Evolutionary conservation across 2,888 invertebrate genomes (phyloP), one percentile per base, ranked within the genome.

Genomic region (Quadroppia sp.): DNA sequence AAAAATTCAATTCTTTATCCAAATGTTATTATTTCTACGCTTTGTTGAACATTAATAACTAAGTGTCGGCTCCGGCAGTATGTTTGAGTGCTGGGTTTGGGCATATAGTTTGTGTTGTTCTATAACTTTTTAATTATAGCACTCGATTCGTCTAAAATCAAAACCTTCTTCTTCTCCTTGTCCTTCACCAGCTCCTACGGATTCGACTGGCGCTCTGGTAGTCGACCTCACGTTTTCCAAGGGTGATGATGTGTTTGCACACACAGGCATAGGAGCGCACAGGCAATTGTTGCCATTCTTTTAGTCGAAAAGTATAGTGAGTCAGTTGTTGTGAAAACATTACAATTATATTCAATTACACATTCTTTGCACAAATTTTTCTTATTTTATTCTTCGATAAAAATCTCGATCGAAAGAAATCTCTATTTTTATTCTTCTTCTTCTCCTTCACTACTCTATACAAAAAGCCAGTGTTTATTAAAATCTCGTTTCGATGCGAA

Each of bases 1-100:
- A 59, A 23, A 23, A 53, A 7, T 53, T 4, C 4, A 53, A 23
- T 11, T 23, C 7, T 61, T 30, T 61, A 36, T 64, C 36, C 40
- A 32, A 64, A 64, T 64, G n/a, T 36, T 64, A 64, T 64, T 64
- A 61, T 36, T n/a, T 64, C 40, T 64, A 64, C 40, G 64, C 64
- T n/a, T 64, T 36, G 20, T 20, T 64, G 36, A 64, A 64, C 64
- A 36, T n/a, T 36, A 64, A 59, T 59, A 59, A 30, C 15, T 59
- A 30, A 59, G 59, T 30, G 32, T 50, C 11, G 50, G 32, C 23
- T 20, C 56, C 20, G 56, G 20, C 23, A 56, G 4, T 36, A 36
- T 36, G 4, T 7, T 36, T 36, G n/a, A n/a, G n/a, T n/a, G n/a
- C n/a, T 36, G 36, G 6, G 4, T 36, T 36, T 36, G 36, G 36